Base-by-base conservation (phyloP, 2,888 invertebrate genomes). In the Rotaria magnacalcarata region DNA sequence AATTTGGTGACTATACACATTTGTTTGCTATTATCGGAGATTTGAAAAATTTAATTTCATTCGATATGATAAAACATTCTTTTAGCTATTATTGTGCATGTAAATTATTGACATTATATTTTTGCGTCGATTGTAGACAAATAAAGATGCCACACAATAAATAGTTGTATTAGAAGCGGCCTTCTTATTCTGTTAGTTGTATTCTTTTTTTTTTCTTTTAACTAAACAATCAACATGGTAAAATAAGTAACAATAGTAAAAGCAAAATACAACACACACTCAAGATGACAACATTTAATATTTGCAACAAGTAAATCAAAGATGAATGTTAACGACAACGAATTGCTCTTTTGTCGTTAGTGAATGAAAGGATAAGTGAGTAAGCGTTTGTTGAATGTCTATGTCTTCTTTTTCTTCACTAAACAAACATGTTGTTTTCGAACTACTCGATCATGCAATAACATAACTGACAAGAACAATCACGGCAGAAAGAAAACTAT, bases 281-380 rank as follows among this genome's bases (percentile, higher is more conserved):
- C 67, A 67, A 27, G 6, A 67, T 67, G 67, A 67, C 67, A 67
- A 67, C 67, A 80, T 80, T 80, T 80, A 80, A 80, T 80, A 80
- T 80, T 80, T 80, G 80, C 43, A 43, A 80, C 80, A 80, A 80
- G 80, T 24, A 80, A 80, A 80, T 80, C 80, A 80, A 80, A 80
- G 47, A 47, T 47, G 80, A 80, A 80, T 67, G 34, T 19, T 34
- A 67, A 67, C 27, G 67, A 67, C 67, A 67, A 67, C 41, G 67
- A 34, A 34, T 67, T 6, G 27, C 19, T 67, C 67, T 67, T 67
- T 67, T 67, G 67, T 67, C 67, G 34, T 67, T 34, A 67, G 19
- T 67, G 34, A 67, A 34, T 67, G 67, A 67, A 67, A 34, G 67
- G 67, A 67, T 67, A 67, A 67, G 67, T 67, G 67, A 67, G 67